These are phyloP conservation scores for Agrilus cyanescens DNA, from an alignment of 2,888 invertebrate species.

Conservation along the genomic window DNA sequence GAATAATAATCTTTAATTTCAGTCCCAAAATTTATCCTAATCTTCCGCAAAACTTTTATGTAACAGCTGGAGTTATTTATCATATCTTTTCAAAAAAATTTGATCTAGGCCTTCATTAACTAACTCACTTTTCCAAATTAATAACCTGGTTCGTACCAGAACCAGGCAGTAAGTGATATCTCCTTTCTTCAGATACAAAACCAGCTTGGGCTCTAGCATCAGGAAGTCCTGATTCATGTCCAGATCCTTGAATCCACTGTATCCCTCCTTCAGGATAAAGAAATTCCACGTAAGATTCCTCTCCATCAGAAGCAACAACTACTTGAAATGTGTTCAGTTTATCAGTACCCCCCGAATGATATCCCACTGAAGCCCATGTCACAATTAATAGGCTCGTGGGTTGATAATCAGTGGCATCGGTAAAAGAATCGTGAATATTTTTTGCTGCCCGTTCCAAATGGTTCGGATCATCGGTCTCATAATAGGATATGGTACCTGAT, in stretches of 20 bases:
- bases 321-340: slow-evolving; percentile 84
- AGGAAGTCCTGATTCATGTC: slow-evolving; percentile 61
- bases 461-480: slow-evolving; percentile 50
- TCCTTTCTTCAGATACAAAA: slow-evolving; percentile 74
- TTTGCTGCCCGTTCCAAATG: slow-evolving; percentile 55
- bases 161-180: slow-evolving; percentile 62
- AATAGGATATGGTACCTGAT: slow-evolving; percentile 62
- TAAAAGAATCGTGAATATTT: slow-evolving; percentile 62
- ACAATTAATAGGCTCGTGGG: slow-evolving; percentile 72
- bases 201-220: slow-evolving; percentile 92
- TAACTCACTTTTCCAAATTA: slow-evolving; percentile 60
- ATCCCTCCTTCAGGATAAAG: slow-evolving; percentile 80
- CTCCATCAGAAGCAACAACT: slow-evolving; percentile 59
- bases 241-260: slow-evolving; percentile 81
- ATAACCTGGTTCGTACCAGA: slow-evolving; percentile 86
- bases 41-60: too few species aligned
- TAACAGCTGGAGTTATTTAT: too few species aligned
- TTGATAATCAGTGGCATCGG: slow-evolving; percentile 57
- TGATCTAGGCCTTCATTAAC: background rate
- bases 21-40: too few species aligned
- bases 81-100: too few species aligned
- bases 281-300: slow-evolving; percentile 73
- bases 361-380: slow-evolving; percentile 86
- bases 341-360: slow-evolving; percentile 52
- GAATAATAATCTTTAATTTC: too few species aligned